phyloP scores from a whole-genome alignment of 2,113 vertebrate genomes.

The Solenodon paradoxus region DNA sequence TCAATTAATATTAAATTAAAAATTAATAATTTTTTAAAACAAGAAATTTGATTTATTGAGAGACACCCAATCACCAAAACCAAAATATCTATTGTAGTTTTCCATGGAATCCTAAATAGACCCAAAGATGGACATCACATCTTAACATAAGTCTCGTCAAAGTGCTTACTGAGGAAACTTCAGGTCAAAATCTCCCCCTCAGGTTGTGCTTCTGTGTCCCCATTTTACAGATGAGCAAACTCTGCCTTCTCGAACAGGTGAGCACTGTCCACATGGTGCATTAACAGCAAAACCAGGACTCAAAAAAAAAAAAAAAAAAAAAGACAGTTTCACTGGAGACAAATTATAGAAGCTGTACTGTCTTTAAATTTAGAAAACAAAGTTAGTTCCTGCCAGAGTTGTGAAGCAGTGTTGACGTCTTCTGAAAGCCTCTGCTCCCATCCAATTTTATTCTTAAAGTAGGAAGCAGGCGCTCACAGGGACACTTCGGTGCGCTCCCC shows the following conservation, averaged over 20 bases:
- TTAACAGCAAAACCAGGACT: slow-evolving; percentile 4
- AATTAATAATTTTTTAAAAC: no score
- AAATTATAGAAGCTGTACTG: slow-evolving; percentile 52
- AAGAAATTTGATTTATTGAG: no score
- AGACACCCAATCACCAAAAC: no score
- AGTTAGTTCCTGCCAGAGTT: slow-evolving; percentile 49
- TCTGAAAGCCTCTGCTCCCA: slow-evolving; percentile 49
- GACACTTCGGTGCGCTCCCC: not conserved
- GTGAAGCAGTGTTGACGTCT: slow-evolving; percentile 27
- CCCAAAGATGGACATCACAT: no score
- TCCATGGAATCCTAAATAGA: no score
- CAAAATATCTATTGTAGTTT: no score
- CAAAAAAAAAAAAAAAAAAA: not conserved
- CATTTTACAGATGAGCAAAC: not conserved
- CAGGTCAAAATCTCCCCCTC: not conserved
- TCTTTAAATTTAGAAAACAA: slow-evolving; percentile 75
- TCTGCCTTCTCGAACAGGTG: not conserved
- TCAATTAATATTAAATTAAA: no score
- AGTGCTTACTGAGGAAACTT: not conserved
- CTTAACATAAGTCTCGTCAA: not conserved
- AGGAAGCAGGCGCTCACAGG: slow-evolving; percentile 32
- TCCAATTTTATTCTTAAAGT: slow-evolving; percentile 67
- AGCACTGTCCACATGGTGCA: not conserved
- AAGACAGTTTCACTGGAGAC: slow-evolving; percentile 30
- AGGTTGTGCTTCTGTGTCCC: not conserved